A percentile compares a stretch with the other conserved stretches of the same genome.
Conservation (phyloP, 2,797 vertebrate species). For the Lepilemur ruficaudatus region DNA sequence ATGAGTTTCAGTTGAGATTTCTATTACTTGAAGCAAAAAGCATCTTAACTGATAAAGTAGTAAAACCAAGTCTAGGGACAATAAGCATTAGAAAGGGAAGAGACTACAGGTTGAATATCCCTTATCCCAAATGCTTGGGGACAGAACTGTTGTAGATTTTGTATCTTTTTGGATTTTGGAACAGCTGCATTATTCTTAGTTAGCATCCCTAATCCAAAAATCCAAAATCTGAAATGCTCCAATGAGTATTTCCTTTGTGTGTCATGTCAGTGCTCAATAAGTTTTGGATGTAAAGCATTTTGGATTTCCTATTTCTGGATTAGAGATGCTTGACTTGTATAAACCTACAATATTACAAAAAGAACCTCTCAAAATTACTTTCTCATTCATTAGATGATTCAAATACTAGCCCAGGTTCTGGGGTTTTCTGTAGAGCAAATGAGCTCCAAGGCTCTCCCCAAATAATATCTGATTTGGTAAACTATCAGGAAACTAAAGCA, state of each 20-base stretch:
- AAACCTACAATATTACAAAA: neutral
- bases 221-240: neutral
- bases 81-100: neutral
- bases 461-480: neutral
- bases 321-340: neutral
- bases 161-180: neutral
- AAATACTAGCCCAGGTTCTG: neutral
- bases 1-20: neutral
- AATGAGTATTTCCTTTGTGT: neutral
- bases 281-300: neutral
- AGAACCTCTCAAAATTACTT: neutral
- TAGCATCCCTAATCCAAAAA: neutral
- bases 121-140: neutral
- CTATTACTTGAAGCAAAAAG: slow-evolving; percentile 10
- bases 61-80: neutral
- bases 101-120: neutral
- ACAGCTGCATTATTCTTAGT: neutral
- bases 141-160: neutral
- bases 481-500: neutral
- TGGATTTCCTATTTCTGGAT: neutral
- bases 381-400: neutral
- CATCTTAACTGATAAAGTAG: neutral
- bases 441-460: neutral
- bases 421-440: neutral
- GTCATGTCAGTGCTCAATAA: neutral